Percentiles rank a stretch among this genome's conserved stretches.
Evolutionary conservation across 2,888 invertebrate species (phyloP).

Genomic region (Ernsta delagoae): DNA sequence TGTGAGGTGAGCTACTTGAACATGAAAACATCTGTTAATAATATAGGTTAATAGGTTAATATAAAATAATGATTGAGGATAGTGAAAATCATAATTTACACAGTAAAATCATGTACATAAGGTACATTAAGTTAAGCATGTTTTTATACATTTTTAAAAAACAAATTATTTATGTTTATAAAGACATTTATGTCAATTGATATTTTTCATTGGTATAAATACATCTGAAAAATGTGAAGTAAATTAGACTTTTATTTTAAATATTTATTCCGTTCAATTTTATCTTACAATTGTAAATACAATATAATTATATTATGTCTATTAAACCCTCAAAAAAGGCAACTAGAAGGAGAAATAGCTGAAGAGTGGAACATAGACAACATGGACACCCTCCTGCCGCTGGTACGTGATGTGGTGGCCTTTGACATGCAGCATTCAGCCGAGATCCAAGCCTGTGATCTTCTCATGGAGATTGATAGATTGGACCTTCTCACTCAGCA

Average conservation of each 20-base stretch:
- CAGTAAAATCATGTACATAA: too few species aligned
- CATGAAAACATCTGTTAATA: neutral
- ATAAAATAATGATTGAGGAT: neutral
- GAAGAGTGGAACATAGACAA: slow-evolving; percentile 90
- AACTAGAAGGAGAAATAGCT: slow-evolving; percentile 95
- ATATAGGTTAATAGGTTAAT: too few species aligned
- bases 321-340: slow-evolving; percentile 77
- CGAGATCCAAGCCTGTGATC: slow-evolving; percentile 99
- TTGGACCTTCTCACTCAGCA: slow-evolving; percentile 94
- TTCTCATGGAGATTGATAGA: slow-evolving; percentile 98
- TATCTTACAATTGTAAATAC: too few species aligned
- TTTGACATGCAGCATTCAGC: slow-evolving; percentile 99
- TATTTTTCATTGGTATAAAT: too few species aligned
- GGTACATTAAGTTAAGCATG: too few species aligned
- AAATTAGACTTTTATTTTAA: too few species aligned
- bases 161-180: too few species aligned
- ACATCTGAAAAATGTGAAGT: too few species aligned
- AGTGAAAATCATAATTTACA: too few species aligned
- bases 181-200: neutral
- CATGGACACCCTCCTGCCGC: slow-evolving; percentile 87
- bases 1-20: slow-evolving; percentile 86
- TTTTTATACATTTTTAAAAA: too few species aligned
- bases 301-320: too few species aligned
- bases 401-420: slow-evolving; percentile 95
- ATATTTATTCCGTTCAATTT: too few species aligned